Conservation (phyloP, 37 sponge, comb jelly and placozoan species). For the Agelas oroides region DNA sequence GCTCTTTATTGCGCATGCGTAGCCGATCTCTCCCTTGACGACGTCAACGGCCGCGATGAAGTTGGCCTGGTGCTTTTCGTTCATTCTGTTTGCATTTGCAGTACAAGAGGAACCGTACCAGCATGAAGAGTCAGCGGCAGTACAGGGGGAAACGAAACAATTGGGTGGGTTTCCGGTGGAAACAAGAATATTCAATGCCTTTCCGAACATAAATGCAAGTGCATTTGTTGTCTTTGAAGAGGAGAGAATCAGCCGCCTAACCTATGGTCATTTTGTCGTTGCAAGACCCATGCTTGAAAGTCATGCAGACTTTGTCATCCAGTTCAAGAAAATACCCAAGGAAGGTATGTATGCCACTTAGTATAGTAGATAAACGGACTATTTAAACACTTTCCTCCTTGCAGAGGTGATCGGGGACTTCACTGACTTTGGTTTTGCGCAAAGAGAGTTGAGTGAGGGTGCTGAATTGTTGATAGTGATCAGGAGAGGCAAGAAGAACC, state of each 20-base stretch:
- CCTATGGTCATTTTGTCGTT: conserved; percentile 17
- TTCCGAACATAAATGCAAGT: conserved; percentile 18
- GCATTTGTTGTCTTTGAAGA: conserved; percentile 59
- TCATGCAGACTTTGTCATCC: conserved; percentile 42
- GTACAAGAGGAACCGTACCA: no score
- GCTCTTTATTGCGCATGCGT: no score
- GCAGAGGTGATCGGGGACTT: conserved; percentile 13
- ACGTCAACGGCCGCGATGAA: no score
- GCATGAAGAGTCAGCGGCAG: no score
- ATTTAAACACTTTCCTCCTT: no score
- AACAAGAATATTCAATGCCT: conserved; percentile 42
- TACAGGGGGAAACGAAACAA: no score
- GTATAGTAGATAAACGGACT: background rate
- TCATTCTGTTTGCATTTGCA: no score
- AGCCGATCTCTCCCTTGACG: no score
- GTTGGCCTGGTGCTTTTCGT: no score
- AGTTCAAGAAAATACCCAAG: conserved; percentile 31
- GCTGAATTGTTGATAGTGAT: conserved; percentile 15
- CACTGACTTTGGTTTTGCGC: conserved; percentile 43
- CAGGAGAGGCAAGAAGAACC: background rate
- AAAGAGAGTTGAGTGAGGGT: background rate
- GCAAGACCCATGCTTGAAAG: background rate
- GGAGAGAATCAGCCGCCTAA: conserved; percentile 18
- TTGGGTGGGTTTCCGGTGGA: background rate
- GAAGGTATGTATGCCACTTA: conserved; percentile 12